Evolutionary conservation across 1,140 invertebrate genomes (phyloP).

Genomic region (Stegodyphus mimosarum): DNA sequence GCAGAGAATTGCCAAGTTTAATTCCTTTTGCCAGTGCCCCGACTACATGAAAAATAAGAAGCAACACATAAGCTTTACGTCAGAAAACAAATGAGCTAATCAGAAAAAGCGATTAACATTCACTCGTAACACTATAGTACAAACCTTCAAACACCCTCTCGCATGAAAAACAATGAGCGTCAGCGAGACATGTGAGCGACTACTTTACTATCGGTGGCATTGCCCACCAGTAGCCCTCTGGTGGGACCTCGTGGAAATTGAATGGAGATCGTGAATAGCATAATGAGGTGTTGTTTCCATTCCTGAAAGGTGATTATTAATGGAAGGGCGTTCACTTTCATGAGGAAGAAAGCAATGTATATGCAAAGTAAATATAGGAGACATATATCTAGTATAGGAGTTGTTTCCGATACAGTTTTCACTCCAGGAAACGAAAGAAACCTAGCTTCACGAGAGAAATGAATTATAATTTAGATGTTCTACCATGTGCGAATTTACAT

Average conservation of each 20-base stretch:
- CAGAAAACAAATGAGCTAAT: constrained; percentile 20
- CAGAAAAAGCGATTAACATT: constrained; percentile 25
- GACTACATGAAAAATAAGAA: too few species aligned
- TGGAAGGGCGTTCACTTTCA: background rate
- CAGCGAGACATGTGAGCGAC: background rate
- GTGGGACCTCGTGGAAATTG: background rate
- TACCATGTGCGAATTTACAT: too few species aligned
- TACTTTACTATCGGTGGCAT: background rate
- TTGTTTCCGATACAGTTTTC: too few species aligned
- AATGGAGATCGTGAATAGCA: constrained; percentile 8
- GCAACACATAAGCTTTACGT: background rate
- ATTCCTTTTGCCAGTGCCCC: too few species aligned
- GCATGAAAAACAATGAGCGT: background rate
- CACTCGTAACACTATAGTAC: background rate
- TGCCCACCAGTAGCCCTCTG: background rate
- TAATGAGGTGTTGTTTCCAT: background rate
- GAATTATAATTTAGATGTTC: too few species aligned
- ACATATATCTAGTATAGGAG: too few species aligned
- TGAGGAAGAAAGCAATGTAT: background rate
- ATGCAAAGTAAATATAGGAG: too few species aligned
- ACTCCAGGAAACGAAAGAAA: too few species aligned
- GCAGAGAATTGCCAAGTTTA: too few species aligned
- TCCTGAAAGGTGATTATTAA: background rate
- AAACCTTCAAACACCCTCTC: background rate
- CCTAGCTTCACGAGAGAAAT: too few species aligned